A percentile compares a stretch with the other conserved stretches of the same genome.
phyloP scores from a whole-genome alignment of 2,888 invertebrate genomes.

The Papilio gigon region DNA sequence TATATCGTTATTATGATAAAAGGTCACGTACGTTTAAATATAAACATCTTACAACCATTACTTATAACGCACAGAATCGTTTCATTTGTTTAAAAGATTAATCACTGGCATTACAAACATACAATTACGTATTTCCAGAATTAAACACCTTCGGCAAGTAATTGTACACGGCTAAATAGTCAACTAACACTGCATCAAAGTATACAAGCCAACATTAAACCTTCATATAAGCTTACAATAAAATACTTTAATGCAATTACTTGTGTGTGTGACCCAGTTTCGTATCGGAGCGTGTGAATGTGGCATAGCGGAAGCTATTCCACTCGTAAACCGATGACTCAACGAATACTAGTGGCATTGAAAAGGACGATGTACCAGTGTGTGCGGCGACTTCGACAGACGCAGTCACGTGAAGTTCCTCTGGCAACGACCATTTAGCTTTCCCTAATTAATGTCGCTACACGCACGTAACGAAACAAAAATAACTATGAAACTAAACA shows the following conservation, averaged over 20 bases:
- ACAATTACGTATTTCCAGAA: background rate
- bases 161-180: background rate
- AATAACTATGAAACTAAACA: slow-evolving; percentile 1
- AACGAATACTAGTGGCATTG: slow-evolving; percentile 26
- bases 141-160: background rate
- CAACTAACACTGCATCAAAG: background rate
- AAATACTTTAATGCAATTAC: slow-evolving; percentile 36
- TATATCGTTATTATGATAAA: slow-evolving; percentile 10
- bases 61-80: background rate
- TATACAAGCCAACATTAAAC: background rate
- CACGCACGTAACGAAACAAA: slow-evolving; percentile 8
- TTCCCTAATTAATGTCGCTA: slow-evolving; percentile 18
- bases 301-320: slow-evolving; percentile 28
- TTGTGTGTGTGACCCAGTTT: slow-evolving; percentile 27
- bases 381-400: background rate
- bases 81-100: background rate
- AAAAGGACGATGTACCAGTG: slow-evolving; percentile 24
- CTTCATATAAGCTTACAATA: slow-evolving; percentile 4
- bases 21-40: slow-evolving; percentile 8
- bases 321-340: slow-evolving; percentile 26
- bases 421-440: slow-evolving; percentile 1
- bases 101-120: background rate
- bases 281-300: slow-evolving; percentile 37
- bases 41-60: background rate
- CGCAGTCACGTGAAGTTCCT: slow-evolving; percentile 3